Base-by-base conservation (phyloP, 1,140 invertebrate genomes). In the Drosophila repleta region DNA sequence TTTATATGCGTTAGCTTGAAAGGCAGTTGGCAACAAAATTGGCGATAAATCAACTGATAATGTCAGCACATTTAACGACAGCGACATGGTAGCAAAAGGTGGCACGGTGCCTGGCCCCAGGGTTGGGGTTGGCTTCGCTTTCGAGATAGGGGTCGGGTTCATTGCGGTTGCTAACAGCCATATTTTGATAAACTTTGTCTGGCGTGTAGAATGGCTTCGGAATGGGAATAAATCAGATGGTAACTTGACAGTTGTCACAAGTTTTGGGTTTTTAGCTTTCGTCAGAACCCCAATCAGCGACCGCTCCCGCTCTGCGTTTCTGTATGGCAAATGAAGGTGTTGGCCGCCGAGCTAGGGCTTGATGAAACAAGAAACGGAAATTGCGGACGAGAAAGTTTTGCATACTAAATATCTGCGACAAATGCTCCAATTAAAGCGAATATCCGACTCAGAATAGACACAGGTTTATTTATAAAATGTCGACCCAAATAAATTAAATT, bases 11-110 rank as follows among this genome's bases (percentile, higher is more conserved):
- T 69, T 63, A 20, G 62, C 57, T 56, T 65, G 52, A 21, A 62
- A 58, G 32, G 49, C 70, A 68, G 74, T 78, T 69, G 72, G 60
- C 64, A 80, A 76, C 81, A 65, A 74, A 87, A 88, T 88, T 87
- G 83, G 68, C 83, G 56, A 88, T 88, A 88, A 88, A 88, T 88
- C 83, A 88, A 79, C 79, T 79, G 79, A 88, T 88, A 88, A 88
- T 88, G 79, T 88, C 83, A 51, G 52, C 74, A 66, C 83, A 88
- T 87, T 87, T 76, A 76, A 79, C 69, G 62, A 74, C 64, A 52
- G 29, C 39, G 24, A 24, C 35, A 17, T 39, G 65, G 48, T 45
- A 26, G 57, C 18, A 21, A 46, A 49, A 45, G 18, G 51, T 51
- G 46, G 32, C 5, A 18, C 21, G 18, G 29, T 17, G 24, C 26